phyloP scores from a whole-genome alignment of 2,888 invertebrate genomes.

The Nephrocerus scutellatus region DNA sequence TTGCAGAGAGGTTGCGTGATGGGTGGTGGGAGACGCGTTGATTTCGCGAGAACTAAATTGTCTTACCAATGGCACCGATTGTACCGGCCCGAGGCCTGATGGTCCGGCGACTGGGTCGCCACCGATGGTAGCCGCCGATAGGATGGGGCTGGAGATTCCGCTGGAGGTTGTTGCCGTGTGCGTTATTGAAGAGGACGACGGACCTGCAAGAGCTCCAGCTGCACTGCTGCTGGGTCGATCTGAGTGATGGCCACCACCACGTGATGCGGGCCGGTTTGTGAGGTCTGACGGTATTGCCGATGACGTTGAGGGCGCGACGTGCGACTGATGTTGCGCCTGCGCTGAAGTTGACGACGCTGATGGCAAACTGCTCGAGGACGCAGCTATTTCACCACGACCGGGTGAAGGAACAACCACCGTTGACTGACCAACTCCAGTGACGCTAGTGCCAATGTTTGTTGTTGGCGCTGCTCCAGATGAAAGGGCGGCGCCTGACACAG shows the following conservation, averaged over 20 bases:
- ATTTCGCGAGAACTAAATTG: no score
- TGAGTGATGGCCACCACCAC: constrained; percentile 26
- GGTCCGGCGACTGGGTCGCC: constrained; percentile 55
- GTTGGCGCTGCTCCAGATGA: constrained; percentile 25
- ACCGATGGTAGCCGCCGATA: constrained; percentile 21
- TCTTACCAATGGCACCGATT: constrained; percentile 83
- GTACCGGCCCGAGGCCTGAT: constrained; percentile 78
- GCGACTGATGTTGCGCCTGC: constrained; percentile 27
- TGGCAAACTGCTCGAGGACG: no score
- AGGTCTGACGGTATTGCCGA: constrained; percentile 30
- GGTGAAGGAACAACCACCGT: constrained; percentile 9
- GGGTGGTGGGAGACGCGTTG: background rate
- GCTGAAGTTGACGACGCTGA: constrained; percentile 40
- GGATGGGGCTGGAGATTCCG: constrained; percentile 35
- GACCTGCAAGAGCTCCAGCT: constrained; percentile 27
- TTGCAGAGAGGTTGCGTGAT: background rate
- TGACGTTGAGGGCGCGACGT: constrained; percentile 28
- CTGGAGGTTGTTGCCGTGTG: constrained; percentile 30
- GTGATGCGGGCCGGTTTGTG: constrained; percentile 35
- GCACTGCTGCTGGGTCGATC: constrained; percentile 33
- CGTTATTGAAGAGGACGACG: constrained; percentile 26
- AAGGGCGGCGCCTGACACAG: constrained; percentile 39
- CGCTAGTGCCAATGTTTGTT: constrained; percentile 23
- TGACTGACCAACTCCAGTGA: constrained; percentile 19
- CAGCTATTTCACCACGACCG: constrained; percentile 20